Evolutionary conservation across 2,888 invertebrate species (phyloP).

Genomic region (Deroplatys truncata): DNA sequence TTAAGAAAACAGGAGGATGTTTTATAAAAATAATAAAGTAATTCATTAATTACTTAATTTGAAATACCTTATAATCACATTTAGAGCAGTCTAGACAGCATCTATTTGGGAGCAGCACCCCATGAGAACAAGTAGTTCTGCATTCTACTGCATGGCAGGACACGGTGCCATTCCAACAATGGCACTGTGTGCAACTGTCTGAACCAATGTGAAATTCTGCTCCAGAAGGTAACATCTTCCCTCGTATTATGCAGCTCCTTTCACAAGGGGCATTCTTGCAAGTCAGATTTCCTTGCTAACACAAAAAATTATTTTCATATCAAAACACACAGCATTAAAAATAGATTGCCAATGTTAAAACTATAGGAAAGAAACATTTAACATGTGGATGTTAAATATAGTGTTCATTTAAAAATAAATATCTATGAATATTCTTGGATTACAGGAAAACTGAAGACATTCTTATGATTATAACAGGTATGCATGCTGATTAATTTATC

Average conservation of each 20-base stretch:
- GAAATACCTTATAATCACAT: slow-evolving; percentile 26
- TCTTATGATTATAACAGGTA: too few species aligned
- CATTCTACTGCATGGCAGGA: slow-evolving; percentile 2
- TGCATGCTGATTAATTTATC: too few species aligned
- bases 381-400: too few species aligned
- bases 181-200: slow-evolving; percentile 24
- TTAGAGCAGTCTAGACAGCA: slow-evolving; percentile 26
- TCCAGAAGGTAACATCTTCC: slow-evolving; percentile 10
- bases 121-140: slow-evolving; percentile 18
- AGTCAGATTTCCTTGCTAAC: background rate
- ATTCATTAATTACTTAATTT: too few species aligned
- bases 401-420: too few species aligned
- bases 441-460: too few species aligned
- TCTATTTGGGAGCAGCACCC: slow-evolving; percentile 23
- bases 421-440: too few species aligned
- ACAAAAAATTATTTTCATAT: background rate
- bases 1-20: too few species aligned
- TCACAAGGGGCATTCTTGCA: slow-evolving; percentile 8
- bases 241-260: slow-evolving; percentile 4
- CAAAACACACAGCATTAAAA: too few species aligned
- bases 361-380: too few species aligned
- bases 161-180: slow-evolving; percentile 6
- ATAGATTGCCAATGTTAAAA: too few species aligned
- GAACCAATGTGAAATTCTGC: slow-evolving; percentile 15
- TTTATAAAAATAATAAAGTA: too few species aligned